Base-by-base conservation (phyloP, 2,113 vertebrate species). In the Falcunculus frontatus region DNA sequence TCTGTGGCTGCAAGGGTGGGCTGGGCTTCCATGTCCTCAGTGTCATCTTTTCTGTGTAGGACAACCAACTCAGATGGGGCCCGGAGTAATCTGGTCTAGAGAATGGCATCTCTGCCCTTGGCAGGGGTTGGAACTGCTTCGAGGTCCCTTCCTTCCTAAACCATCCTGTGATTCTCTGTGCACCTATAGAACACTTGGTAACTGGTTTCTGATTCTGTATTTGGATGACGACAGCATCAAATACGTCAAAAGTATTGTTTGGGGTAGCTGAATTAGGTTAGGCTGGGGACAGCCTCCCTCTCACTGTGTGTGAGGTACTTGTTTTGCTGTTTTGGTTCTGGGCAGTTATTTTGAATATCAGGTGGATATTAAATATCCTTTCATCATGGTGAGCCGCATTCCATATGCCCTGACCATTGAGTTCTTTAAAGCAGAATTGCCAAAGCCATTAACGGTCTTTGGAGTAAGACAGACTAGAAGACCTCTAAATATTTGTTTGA, bases 221-320 rank as follows among this genome's bases (percentile, higher is more conserved):
- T 52, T 21, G 30, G 7, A 1, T 68, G 53, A 12, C 4, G 20
- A 0, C 50, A 60, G 52, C 39, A 49, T 7, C 33, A 37, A 26
- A 30, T 41, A 11, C 12, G 6, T 5, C 14, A 2, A 3, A 16
- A 20, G 22, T 39, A 0, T 29, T 27, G 4, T 13, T 39, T 7
- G 29, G 46, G n/a, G 39, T 1, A 7, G 52, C 50, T 78, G 68
- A 32, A 3, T 11, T 15, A 5, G 50, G 20, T 39, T 37, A 7
- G 55, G 32, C 57, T 23, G 59, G 74, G 57, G 27, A 13, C 23
- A 46, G 37, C 26, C 4, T 70, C 60, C 7, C 27, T 68, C 20
- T 60, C 6, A 0, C 0, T 0, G 9, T 52, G 10, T 49, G 6
- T 9, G 2, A n/a, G 15, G 4, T 32, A 22, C 20, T 63, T 72